Evolutionary conservation across 1,140 invertebrate genomes (phyloP), one percentile per base, ranked within the genome.

Genomic region (Camponotus vicinus): DNA sequence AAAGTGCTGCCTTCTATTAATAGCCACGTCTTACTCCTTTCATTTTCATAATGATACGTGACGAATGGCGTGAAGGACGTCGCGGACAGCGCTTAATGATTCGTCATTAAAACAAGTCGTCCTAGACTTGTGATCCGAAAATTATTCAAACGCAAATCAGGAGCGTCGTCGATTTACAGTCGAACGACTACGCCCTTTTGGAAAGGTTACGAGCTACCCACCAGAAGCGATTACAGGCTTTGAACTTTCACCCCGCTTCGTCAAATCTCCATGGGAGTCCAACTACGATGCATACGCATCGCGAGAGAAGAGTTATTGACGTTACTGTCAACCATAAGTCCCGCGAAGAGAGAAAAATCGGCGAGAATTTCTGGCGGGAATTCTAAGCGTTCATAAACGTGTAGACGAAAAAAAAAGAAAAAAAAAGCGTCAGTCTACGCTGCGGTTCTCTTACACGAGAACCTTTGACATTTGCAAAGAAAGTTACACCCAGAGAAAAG

Each of bases 401-500:
- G 52, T 27, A 80, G 61, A 70, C 52, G 49, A 70, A 37, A 15
- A 0, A 9, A 52, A 61, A 69, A 11, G 64, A 37, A 9, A 21
- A 27, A 5, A 3, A 9, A 40, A 63, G 32, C 59, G 76, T 9
- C n/a, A 61, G n/a, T 3, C 77, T 63, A 7, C 5, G 61, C 21
- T 11, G 49, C 57, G 3, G n/a, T n/a, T n/a, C n/a, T n/a, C n/a
- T 21, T 37, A 55, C 8, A 57, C 55, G 71, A 15, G 42, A 7
- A 89, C 77, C 88, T 83, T 85, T 92, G 92, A 92, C 92, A 92
- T 93, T 93, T 93, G 85, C 76, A 76, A 92, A 89, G 92, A 93
- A 92, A 93, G 92, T 89, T 86, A 55, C 49, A 61, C 64, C 71
- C 40, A 55, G 13, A 1, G 69, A 49, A 42, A 70, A 61, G 55